Conservation (phyloP, 2,888 invertebrate genomes). For the Chalcis sispes region DNA sequence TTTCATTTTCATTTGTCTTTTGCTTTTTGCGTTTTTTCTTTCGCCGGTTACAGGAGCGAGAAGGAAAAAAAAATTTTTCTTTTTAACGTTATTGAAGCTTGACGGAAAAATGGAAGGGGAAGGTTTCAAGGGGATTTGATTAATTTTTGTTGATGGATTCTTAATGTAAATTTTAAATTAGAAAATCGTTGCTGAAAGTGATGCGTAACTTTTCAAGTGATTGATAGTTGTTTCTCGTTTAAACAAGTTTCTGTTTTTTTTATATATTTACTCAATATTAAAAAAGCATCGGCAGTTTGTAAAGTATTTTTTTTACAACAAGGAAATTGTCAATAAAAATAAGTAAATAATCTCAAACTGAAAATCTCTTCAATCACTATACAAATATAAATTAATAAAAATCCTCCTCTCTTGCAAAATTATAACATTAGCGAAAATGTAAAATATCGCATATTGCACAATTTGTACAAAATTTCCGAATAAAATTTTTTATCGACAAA, state of each 20-base stretch:
- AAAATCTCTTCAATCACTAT: too few species aligned
- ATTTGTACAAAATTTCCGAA: too few species aligned
- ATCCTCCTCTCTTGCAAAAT: too few species aligned
- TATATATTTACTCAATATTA: too few species aligned
- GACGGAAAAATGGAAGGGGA: neutral
- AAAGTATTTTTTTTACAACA: too few species aligned
- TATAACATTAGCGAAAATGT: too few species aligned
- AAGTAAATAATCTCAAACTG: too few species aligned
- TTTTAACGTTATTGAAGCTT: constrained; percentile 25
- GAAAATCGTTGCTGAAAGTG: neutral
- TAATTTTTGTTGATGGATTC: constrained; percentile 47
- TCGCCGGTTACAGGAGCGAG: neutral
- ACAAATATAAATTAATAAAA: too few species aligned
- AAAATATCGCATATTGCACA: too few species aligned
- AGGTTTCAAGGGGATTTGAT: constrained; percentile 20
- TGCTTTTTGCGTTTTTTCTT: constrained; percentile 17
- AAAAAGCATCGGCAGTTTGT: too few species aligned
- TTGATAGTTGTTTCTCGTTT: constrained; percentile 6
- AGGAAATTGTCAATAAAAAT: too few species aligned
- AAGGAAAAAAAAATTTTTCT: neutral
- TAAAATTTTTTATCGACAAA: too few species aligned
- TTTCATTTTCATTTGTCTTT: constrained; percentile 46
- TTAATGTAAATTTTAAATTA: constrained; percentile 36
- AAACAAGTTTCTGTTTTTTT: constrained; percentile 9
- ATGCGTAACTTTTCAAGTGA: constrained; percentile 14